Percentiles rank a stretch among this genome's conserved stretches.
Conservation (phyloP, 2,113 vertebrate genomes). For the Capreolus pygargus region DNA sequence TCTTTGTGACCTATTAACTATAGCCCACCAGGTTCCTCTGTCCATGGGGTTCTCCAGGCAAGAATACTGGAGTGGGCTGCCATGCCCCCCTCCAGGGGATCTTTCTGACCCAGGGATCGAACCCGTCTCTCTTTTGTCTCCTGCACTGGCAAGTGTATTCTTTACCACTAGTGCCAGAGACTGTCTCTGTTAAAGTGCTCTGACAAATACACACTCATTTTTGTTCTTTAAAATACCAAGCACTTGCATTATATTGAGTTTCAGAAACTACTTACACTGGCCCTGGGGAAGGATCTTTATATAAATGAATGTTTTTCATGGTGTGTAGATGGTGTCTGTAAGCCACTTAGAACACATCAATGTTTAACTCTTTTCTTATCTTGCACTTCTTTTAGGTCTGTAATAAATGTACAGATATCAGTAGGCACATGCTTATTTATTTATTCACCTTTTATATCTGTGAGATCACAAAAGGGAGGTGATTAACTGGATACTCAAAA, state of each 20-base stretch:
- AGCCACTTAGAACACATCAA: neutral
- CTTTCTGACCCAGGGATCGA: fast-evolving
- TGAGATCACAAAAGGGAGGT: neutral
- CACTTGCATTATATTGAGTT: conserved; percentile 14
- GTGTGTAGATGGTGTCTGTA: neutral
- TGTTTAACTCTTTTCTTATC: conserved; percentile 39
- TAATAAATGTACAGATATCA: neutral
- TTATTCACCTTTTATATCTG: neutral
- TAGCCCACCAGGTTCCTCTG: neutral
- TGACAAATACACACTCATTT: neutral
- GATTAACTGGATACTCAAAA: neutral
- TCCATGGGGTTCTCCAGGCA: neutral
- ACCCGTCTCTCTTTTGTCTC: fast-evolving
- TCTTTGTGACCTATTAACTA: neutral
- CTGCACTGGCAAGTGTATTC: neutral
- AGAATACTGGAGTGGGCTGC: neutral
- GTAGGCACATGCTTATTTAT: neutral
- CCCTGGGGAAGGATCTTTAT: neutral
- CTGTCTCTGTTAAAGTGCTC: neutral
- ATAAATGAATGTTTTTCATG: conserved; percentile 42
- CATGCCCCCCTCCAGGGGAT: neutral
- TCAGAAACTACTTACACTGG: neutral
- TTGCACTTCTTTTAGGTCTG: neutral
- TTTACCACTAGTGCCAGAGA: neutral
- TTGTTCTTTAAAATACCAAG: conserved; percentile 22